Base-by-base conservation (phyloP, 2,113 vertebrate genomes). In the Myotis lucifugus region DNA sequence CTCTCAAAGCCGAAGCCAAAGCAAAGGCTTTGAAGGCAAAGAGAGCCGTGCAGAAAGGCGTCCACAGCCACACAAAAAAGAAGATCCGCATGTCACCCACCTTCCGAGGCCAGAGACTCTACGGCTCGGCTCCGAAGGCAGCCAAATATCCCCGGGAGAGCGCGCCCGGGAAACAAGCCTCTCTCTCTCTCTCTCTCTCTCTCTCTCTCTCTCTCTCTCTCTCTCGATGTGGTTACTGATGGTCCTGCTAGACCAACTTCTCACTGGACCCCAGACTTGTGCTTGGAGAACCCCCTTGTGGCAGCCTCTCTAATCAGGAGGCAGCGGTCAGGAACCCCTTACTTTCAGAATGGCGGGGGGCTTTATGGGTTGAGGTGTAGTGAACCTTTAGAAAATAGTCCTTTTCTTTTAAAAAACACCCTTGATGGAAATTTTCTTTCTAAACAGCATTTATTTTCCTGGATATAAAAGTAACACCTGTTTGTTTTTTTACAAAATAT, bases 401-500 rank as follows among this genome's bases (percentile, higher is more conserved):
- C 40, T 87, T 83, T 73, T n/a, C 10, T 76, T 69, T 86, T 8
- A 54, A 66, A 66, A 74, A 83, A n/a, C 13, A 48, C 12, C 14
- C 42, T 52, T 61, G 34, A 70, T 34, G 8, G 52, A 87, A 52
- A 64, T 72, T 25, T 37, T 70, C 69, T 89, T 66, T 66, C 66
- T n/a, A 59, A 72, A 50, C 5, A 66, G 42, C 7, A 18, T 90
- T 74, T 79, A 25, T 78, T 95, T 92, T 54, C 29, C 52, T 88
- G 84, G 83, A 27, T 70, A 6, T 23, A 34, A 88, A 79, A 76
- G 46, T n/a, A 74, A 81, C 74, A 7, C 18, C 25, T 77, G 27
- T 42, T 76, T 82, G 50, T 32, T 85, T n/a, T n/a, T 85, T 95
- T 54, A 88, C 29, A 85, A 96, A 83, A 85, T 73, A 67, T 2